Percentiles rank a stretch among this genome's conserved stretches.
Conservation (phyloP, 2,888 invertebrate species). For the Hirudinaria manillensis region DNA sequence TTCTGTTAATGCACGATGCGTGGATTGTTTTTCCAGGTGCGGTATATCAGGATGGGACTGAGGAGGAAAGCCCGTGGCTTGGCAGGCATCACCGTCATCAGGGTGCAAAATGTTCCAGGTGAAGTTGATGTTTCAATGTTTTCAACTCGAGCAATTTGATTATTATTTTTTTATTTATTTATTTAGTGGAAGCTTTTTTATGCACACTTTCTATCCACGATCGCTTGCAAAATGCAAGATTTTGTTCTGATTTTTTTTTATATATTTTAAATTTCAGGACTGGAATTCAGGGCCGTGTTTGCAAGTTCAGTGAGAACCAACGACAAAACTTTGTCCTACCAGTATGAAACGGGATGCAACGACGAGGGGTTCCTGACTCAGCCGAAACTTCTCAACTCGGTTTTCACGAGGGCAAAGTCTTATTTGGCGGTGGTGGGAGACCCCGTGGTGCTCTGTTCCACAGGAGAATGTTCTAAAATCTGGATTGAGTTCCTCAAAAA, state of each 20-base stretch:
- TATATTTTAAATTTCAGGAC: slow-evolving; percentile 42
- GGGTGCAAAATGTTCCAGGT: slow-evolving; percentile 48
- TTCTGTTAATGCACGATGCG: too few relatives aligned
- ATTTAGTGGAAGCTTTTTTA: not conserved
- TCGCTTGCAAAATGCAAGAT: too few relatives aligned
- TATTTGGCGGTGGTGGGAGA: slow-evolving; percentile 71
- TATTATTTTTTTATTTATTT: slow-evolving; percentile 1
- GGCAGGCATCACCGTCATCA: slow-evolving; percentile 42
- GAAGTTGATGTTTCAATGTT: not conserved
- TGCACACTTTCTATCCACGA: too few relatives aligned
- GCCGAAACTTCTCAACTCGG: slow-evolving; percentile 50
- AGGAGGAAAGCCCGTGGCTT: slow-evolving; percentile 39
- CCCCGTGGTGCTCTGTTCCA: slow-evolving; percentile 72
- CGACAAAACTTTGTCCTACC: slow-evolving; percentile 31
- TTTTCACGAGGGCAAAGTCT: slow-evolving; percentile 50
- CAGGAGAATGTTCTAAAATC: slow-evolving; percentile 66
- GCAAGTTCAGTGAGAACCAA: slow-evolving; percentile 48
- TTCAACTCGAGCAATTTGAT: not conserved
- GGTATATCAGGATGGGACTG: slow-evolving; percentile 33
- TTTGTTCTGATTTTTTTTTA: not conserved
- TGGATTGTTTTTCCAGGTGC: slow-evolving; percentile 6
- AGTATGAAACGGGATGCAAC: slow-evolving; percentile 20
- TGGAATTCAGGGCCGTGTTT: slow-evolving; percentile 49
- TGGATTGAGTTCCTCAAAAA: slow-evolving; percentile 34
- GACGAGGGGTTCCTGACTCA: slow-evolving; percentile 50